Percentiles rank a stretch among this genome's conserved stretches.
Evolutionary conservation across 2,888 invertebrate species (phyloP).

Genomic region (Glaucopsyche alexis): DNA sequence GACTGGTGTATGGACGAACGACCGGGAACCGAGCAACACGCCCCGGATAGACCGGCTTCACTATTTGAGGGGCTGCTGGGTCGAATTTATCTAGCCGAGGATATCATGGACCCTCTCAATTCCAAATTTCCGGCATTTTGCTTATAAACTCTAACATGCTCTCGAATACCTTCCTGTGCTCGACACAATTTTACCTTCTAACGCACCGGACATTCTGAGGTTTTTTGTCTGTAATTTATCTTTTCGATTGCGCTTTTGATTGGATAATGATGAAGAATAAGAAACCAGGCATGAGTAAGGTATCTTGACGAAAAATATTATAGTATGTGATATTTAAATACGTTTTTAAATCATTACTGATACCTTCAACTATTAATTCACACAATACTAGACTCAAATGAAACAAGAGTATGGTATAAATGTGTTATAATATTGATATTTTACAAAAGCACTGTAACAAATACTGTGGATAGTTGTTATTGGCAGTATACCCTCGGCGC

Average conservation of each 20-base stretch:
- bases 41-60: constrained; percentile 90
- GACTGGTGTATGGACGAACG: constrained; percentile 89
- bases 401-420: constrained; percentile 26
- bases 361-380: no score
- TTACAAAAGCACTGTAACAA: constrained; percentile 28
- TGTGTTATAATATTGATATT: constrained; percentile 24
- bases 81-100: constrained; percentile 86
- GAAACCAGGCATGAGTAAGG: neutral
- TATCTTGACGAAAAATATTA: no score
- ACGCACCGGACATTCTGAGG: no score
- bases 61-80: constrained; percentile 92
- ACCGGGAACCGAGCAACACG: constrained; percentile 82
- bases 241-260: no score
- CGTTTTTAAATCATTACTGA: no score
- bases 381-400: neutral
- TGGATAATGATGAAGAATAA: no score
- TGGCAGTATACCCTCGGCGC: constrained; percentile 26
- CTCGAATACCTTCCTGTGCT: neutral
- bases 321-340: no score
- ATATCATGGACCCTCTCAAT: constrained; percentile 81
- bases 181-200: neutral
- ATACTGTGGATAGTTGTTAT: constrained; percentile 23
- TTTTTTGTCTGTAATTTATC: no score
- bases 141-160: constrained; percentile 50
- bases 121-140: constrained; percentile 89